phyloP scores from a whole-genome alignment of 2,888 invertebrate genomes.

The Philaethria dido region DNA sequence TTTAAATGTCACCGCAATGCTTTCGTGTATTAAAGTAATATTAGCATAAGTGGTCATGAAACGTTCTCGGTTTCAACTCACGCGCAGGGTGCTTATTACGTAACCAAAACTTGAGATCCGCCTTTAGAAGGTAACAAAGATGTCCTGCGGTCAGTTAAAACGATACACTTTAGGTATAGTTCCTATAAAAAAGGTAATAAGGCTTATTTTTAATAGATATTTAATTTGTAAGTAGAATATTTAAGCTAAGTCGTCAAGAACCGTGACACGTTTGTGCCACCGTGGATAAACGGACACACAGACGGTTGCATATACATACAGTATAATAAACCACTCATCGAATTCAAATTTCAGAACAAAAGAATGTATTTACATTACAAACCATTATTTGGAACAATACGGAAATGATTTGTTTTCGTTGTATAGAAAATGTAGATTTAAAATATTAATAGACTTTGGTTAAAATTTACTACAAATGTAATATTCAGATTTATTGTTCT shows the following conservation, averaged over 20 bases:
- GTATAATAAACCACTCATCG: conserved; percentile 41
- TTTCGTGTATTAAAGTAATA: conserved; percentile 52
- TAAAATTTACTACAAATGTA: not conserved
- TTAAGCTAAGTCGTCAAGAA: conserved; percentile 50
- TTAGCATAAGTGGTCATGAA: conserved; percentile 66
- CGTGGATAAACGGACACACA: conserved; percentile 75
- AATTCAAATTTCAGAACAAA: conserved; percentile 45
- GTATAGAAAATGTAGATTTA: conserved; percentile 17
- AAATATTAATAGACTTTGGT: not conserved
- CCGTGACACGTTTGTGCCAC: conserved; percentile 74
- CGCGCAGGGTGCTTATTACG: conserved; percentile 69
- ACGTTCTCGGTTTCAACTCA: conserved; percentile 69
- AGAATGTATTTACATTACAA: conserved; percentile 42
- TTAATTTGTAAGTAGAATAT: conserved; percentile 4
- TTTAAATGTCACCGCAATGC: conserved; percentile 19
- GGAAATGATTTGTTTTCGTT: conserved; percentile 37
- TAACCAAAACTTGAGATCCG: conserved; percentile 66
- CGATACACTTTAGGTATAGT: not conserved
- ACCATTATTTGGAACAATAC: conserved; percentile 40
- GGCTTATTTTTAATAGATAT: not conserved
- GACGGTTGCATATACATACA: conserved; percentile 65
- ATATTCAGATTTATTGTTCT: not conserved
- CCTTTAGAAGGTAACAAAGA: conserved; percentile 51
- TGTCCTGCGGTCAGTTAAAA: conserved; percentile 29
- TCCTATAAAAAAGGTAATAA: not conserved